Evolutionary conservation across 2,113 vertebrate genomes (phyloP).

Genomic region (Alosa alosa): DNA sequence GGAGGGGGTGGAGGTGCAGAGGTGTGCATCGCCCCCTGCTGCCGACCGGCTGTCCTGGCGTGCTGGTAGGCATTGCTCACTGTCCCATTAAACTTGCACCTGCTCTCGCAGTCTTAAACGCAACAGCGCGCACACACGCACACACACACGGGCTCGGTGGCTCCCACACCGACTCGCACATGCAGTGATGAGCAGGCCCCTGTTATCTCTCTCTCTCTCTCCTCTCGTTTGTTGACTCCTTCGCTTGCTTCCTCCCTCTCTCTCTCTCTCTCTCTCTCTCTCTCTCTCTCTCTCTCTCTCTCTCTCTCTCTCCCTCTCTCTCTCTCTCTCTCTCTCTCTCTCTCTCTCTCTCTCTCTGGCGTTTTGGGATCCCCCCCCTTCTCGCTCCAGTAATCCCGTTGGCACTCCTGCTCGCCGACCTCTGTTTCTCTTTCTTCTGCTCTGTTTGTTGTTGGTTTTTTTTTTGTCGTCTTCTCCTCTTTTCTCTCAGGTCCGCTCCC

Average conservation of each 20-base stretch:
- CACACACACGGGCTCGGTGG: slow-evolving; percentile 46
- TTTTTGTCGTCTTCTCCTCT: slow-evolving; percentile 29
- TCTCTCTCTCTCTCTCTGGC: slow-evolving; percentile 25
- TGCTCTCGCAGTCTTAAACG: slow-evolving; percentile 50
- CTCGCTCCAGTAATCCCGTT: slow-evolving; percentile 1
- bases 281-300: slow-evolving; percentile 24
- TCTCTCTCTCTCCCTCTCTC: slow-evolving; percentile 21
- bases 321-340: slow-evolving; percentile 32
- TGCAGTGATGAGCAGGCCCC: slow-evolving; percentile 30
- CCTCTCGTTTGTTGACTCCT: slow-evolving; percentile 9
- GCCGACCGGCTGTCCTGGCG: slow-evolving; percentile 70
- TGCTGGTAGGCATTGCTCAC: slow-evolving; percentile 71
- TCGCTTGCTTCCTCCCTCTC: slow-evolving; percentile 17
- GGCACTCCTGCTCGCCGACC: not conserved
- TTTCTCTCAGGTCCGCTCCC: slow-evolving; percentile 57
- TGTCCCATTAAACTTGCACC: slow-evolving; percentile 74
- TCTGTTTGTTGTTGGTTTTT: slow-evolving; percentile 19
- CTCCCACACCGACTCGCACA: slow-evolving; percentile 25
- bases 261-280: slow-evolving; percentile 36
- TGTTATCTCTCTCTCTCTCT: slow-evolving; percentile 16
- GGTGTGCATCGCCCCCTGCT: slow-evolving; percentile 68
- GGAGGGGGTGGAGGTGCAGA: slow-evolving; percentile 55
- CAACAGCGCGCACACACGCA: slow-evolving; percentile 43
- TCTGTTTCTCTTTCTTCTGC: not conserved
- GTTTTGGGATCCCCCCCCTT: not conserved